These are phyloP conservation scores for Tenualosa thibaudeaui DNA, from an alignment of 2,797 vertebrate genomes.

Conservation along the genomic window DNA sequence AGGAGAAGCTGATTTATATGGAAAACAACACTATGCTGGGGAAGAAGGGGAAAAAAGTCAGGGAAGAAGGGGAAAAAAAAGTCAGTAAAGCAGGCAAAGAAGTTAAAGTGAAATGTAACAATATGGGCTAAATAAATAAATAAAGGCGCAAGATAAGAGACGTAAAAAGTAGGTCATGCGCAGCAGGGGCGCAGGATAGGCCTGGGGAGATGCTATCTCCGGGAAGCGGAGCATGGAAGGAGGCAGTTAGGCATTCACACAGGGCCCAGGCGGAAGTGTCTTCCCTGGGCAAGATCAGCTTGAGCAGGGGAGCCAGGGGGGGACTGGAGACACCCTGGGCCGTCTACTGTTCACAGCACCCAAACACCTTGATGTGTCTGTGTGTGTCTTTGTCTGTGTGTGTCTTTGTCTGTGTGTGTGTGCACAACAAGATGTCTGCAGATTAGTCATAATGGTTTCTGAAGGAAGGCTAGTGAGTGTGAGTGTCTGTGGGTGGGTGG, in stretches of 20 bases:
- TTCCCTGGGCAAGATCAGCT: neutral
- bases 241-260: neutral
- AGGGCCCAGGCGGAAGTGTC: neutral
- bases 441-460: neutral
- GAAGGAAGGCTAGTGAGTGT: neutral
- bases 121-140: neutral
- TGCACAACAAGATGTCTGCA: neutral
- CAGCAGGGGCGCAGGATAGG: neutral
- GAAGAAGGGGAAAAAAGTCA: neutral
- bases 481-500: neutral
- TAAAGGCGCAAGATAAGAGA: neutral
- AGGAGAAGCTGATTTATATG: neutral
- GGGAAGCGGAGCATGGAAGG: neutral
- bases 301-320: neutral
- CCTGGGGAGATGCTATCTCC: conserved; percentile 10
- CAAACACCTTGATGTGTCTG: neutral
- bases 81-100: neutral
- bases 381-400: conserved; percentile 5
- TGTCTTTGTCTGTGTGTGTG: neutral
- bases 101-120: neutral
- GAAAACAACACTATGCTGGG: neutral
- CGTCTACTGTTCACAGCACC: neutral
- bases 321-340: neutral
- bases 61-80: neutral
- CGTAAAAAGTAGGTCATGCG: neutral